A percentile compares a stretch with the other conserved stretches of the same genome.
These are phyloP conservation scores for Percopsis transmontana DNA, from an alignment of 2,113 vertebrate species.

Conservation along the genomic window DNA sequence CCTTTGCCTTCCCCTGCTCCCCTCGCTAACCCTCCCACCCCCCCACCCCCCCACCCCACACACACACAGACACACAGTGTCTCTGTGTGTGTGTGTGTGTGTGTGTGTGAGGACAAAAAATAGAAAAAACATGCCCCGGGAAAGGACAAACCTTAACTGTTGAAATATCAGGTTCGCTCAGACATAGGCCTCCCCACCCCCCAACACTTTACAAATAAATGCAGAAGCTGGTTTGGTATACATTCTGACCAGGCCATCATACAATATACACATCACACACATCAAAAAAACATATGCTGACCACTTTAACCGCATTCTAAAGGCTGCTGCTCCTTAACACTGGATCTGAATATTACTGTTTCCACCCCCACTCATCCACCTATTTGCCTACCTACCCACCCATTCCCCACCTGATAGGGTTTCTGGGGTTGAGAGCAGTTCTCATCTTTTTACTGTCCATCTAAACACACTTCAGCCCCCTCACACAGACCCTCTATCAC, in stretches of 20 bases:
- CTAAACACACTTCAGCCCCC: constrained; percentile 37
- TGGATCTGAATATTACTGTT: constrained; percentile 2
- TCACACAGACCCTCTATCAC: constrained; percentile 22
- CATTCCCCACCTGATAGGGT: not conserved
- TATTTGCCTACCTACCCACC: not conserved
- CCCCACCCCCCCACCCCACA: constrained; percentile 70
- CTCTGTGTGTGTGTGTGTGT: constrained; percentile 4
- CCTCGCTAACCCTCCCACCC: constrained; percentile 44
- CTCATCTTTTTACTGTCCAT: constrained; percentile 27
- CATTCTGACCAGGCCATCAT: not conserved
- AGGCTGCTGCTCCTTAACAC: not conserved
- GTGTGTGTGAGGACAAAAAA: constrained; percentile 9
- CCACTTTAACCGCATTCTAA: constrained; percentile 11
- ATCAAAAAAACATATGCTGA: constrained; percentile 17
- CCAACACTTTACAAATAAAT: constrained; percentile 18
- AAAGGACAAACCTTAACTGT: constrained; percentile 29
- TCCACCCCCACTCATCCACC: not conserved
- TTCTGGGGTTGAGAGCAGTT: constrained; percentile 21
- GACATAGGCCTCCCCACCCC: not conserved
- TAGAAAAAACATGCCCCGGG: constrained; percentile 21
- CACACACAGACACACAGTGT: constrained; percentile 18
- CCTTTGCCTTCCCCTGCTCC: constrained; percentile 31
- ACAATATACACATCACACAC: constrained; percentile 17
- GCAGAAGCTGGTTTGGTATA: constrained; percentile 2
- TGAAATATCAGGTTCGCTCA: constrained; percentile 15